These are phyloP conservation scores for Hipposideros larvatus DNA, from an alignment of 2,797 vertebrate species.

Conservation along the genomic window DNA sequence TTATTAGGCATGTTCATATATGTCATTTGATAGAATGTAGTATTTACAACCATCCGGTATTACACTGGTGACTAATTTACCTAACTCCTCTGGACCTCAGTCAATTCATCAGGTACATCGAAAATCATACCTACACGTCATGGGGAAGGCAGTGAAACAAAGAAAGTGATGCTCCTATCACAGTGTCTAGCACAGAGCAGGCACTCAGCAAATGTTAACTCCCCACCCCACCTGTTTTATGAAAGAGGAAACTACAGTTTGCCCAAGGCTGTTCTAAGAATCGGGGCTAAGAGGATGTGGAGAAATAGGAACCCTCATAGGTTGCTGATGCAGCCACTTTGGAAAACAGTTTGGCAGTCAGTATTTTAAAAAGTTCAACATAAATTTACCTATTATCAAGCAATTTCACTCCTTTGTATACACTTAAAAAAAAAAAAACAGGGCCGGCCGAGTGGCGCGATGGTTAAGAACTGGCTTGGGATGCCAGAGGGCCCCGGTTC, in stretches of 20 bases:
- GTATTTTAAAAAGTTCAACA: constrained; percentile 22
- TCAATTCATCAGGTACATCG: not conserved
- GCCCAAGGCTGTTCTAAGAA: not conserved
- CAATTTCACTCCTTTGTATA: not conserved
- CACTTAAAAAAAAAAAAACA: too few species aligned
- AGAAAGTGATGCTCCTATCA: not conserved
- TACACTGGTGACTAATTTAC: not conserved
- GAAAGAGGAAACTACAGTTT: constrained; percentile 2
- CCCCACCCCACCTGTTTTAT: not conserved
- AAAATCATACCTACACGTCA: not conserved
- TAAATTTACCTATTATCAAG: constrained; percentile 5
- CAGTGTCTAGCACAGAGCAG: not conserved
- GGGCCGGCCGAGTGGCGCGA: too few species aligned
- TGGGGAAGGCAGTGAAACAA: not conserved
- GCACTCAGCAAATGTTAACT: not conserved
- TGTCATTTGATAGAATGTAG: not conserved
- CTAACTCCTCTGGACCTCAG: not conserved
- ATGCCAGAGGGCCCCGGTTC: too few species aligned
- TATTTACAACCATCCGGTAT: not conserved
- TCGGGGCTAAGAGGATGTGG: not conserved
- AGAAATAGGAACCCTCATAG: not conserved
- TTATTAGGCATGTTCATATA: not conserved
- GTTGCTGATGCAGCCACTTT: not conserved
- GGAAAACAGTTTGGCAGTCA: not conserved
- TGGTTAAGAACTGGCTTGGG: too few species aligned